Evolutionary conservation across 2,888 invertebrate genomes (phyloP), one percentile per base, ranked within the genome.

Genomic region (Lepeophtheirus nordmannii): DNA sequence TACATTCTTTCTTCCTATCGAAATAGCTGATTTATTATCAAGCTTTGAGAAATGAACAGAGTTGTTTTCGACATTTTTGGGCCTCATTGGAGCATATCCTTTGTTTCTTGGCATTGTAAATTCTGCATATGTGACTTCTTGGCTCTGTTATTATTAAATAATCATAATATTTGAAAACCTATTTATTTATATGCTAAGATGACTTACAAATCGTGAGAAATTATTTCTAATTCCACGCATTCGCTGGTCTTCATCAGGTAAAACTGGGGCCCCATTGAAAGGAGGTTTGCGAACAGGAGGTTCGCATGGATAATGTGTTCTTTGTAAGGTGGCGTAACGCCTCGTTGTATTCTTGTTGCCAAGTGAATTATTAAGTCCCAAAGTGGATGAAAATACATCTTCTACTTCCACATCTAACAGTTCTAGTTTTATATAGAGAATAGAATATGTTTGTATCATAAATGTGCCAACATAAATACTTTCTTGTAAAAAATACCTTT

Each of bases 111-210:
- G 63, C 63, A 63, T 63, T 14, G 63, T 63, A n/a, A 22, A 63
- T 30, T 63, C 63, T 14, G 63, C 63, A 38, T 63, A 63, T 14
- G 63, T 63, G 12, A 63, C 63, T 38, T 63, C 63, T 63, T 63
- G 63, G 37, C 63, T 63, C 63, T 63, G 63, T 10, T 39, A 39
- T 17, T n/a, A 17, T 5, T n/a, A n/a, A 46, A 5, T n/a, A 5
- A 46, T 17, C 8, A 46, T 1, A 46, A 46, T 8, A 8, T n/a
- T 46, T n/a, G 53, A 5, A 41, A 3, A 2, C 17, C 53, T 17
- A 46, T 46, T n/a, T n/a, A 46, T 46, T n/a, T 46, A 46, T n/a
- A 5, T n/a, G n/a, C n/a, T n/a, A 5, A 30, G 30, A 5, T 30
- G 7, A 30, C 30, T 30, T 30, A 30, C 30, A 30, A 30, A 30